phyloP scores from a whole-genome alignment of 92 coral and sea anemone species.

The Palythoa caribaeorum region DNA sequence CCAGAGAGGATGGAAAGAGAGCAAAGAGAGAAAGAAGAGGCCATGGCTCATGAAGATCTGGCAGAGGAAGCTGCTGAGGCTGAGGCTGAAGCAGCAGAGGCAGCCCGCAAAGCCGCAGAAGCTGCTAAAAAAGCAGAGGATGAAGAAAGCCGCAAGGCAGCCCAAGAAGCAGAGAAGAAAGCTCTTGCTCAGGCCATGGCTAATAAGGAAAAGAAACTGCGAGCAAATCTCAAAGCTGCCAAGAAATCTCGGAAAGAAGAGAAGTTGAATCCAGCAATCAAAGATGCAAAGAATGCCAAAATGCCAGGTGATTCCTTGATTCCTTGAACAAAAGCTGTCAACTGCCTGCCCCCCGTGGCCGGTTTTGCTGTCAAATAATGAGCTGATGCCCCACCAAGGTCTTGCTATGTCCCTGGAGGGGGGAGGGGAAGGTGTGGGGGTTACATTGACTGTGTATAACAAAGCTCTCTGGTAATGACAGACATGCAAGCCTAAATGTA shows the following conservation, averaged over 20 bases:
- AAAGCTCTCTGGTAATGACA: too few species aligned
- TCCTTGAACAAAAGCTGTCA: too few species aligned
- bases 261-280: constrained; percentile 83
- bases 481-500: too few species aligned
- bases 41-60: constrained; percentile 95
- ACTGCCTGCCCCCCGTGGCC: too few species aligned
- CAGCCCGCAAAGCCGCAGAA: constrained; percentile 93
- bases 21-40: constrained; percentile 86
- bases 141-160: constrained; percentile 92
- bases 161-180: constrained; percentile 98
- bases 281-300: constrained; percentile 91
- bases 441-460: too few species aligned
- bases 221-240: constrained; percentile 95
- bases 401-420: too few species aligned
- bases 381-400: too few species aligned
- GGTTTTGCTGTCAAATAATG: too few species aligned
- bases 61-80: constrained; percentile 98
- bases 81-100: constrained; percentile 94
- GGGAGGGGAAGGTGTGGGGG: too few species aligned
- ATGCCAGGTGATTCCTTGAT: constrained; percentile 73
- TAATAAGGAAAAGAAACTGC: constrained; percentile 91
- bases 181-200: constrained; percentile 95
- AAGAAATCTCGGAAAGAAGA: constrained; percentile 88
- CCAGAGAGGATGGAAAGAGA: constrained; percentile 89
- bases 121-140: constrained; percentile 89